Evolutionary conservation across 2,113 vertebrate species (phyloP).

Genomic region (Triplophysa rosa): DNA sequence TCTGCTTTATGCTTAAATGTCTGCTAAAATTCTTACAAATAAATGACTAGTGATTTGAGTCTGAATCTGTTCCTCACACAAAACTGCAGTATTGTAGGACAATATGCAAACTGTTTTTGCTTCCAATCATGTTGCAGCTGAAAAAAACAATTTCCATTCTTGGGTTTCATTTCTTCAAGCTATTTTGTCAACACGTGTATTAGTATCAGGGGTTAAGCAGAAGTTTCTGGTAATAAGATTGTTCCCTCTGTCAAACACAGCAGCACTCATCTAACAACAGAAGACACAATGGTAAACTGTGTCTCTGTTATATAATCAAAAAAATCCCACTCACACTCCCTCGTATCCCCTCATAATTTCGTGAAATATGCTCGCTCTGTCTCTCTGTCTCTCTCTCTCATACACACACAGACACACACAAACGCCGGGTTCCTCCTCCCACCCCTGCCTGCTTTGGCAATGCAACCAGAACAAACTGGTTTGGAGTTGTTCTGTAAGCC

Average conservation of each 20-base stretch:
- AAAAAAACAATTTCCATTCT: background rate
- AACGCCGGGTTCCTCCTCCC: slow-evolving; percentile 39
- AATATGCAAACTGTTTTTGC: no score
- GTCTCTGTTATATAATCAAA: slow-evolving; percentile 34
- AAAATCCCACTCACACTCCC: slow-evolving; percentile 24
- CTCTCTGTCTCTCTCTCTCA: background rate
- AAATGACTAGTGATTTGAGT: no score
- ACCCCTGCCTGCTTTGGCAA: slow-evolving; percentile 61
- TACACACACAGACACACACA: slow-evolving; percentile 37
- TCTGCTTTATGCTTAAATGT: no score
- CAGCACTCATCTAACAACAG: slow-evolving; percentile 37
- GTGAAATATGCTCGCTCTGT: slow-evolving; percentile 3
- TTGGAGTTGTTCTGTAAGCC: slow-evolving; percentile 75
- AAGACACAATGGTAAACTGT: slow-evolving; percentile 29
- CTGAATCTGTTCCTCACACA: no score
- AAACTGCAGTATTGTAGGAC: no score
- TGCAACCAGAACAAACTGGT: slow-evolving; percentile 82
- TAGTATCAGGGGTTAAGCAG: background rate
- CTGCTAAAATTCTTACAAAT: no score
- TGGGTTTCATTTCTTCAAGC: background rate
- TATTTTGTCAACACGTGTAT: background rate
- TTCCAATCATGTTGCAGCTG: no score
- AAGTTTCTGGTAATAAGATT: background rate
- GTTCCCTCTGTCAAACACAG: slow-evolving; percentile 28
- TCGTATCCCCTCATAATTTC: slow-evolving; percentile 36